Evolutionary conservation across 2,797 vertebrate genomes (phyloP), one percentile per base, ranked within the genome.

Genomic region (Chelon labrosus): DNA sequence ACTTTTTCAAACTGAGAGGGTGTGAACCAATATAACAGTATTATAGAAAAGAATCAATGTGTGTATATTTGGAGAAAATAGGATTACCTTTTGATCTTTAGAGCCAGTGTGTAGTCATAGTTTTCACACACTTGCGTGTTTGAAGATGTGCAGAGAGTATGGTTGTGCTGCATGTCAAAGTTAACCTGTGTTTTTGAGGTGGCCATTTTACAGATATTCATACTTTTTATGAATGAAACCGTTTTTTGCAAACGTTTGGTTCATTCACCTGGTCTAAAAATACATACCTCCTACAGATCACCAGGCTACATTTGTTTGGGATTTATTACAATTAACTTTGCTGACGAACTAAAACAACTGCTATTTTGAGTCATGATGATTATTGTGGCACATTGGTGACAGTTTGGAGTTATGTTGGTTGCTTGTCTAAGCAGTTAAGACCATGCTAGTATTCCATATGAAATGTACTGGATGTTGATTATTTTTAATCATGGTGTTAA

Each of bases 161-260:
- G 94, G 90, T 93, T 93, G 93, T 95, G 91, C 94, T 95, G 95
- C 94, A 95, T 95, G 95, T 94, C 92, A 87, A 93, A 94, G 85
- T 95, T 91, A 94, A 89, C 92, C 89, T 93, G 92, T 94, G 92
- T 94, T 93, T 94, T 92, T 93, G 90, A 93, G 92, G 92, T 94
- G 93, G 93, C 91, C 92, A 94, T 91, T 94, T 91, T 92, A 87
- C 93, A 93, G 85, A 93, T 91, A 91, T 82, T 88, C 85, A 91
- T 85, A 88, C 83, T 84, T 90, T 93, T 91, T 93, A 91, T 85
- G 83, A 91, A 90, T 88, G 89, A 87, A 93, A 90, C 59, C 82
- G 64, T 77, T 88, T 94, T 85, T 80, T 53, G 68, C 70, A 84
- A 86, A 82, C 52, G 41, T 89, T 89, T 83, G 82, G 88, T 88